phyloP scores from a whole-genome alignment of 2,113 vertebrate species.

The Promerops cafer region DNA sequence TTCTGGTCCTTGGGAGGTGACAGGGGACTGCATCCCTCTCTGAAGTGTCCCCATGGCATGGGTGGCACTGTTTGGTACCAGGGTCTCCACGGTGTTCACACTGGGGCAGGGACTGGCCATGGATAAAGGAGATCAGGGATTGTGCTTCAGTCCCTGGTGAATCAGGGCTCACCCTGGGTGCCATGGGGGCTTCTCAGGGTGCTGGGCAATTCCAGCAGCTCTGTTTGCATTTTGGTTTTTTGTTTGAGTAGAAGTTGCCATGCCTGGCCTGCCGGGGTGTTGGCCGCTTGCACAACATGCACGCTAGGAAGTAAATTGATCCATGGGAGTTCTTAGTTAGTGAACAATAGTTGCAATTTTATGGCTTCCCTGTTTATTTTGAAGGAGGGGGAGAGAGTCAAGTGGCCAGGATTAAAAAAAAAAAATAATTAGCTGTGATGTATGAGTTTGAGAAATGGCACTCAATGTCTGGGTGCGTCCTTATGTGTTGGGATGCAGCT shows the following conservation, averaged over 20 bases:
- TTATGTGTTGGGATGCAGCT: background rate
- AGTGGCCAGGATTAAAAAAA: background rate
- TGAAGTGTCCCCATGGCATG: accelerated
- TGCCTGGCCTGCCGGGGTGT: background rate
- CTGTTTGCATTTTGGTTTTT: background rate
- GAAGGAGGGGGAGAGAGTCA: background rate
- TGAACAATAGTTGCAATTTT: background rate
- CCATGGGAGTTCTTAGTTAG: background rate
- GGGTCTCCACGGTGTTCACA: accelerated
- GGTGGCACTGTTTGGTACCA: accelerated
- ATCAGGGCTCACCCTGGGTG: background rate
- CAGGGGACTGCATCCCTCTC: background rate
- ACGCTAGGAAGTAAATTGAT: background rate
- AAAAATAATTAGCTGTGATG: background rate
- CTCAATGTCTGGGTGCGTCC: accelerated
- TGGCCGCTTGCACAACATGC: background rate
- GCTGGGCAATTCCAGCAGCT: background rate
- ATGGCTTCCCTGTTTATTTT: background rate
- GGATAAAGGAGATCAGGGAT: background rate
- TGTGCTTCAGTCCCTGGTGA: accelerated
- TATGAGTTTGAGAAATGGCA: background rate
- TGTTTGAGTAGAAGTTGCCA: background rate
- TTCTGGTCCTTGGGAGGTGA: background rate
- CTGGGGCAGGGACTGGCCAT: background rate
- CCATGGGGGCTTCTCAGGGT: background rate